Conservation (phyloP, 2,888 invertebrate genomes). For the Allolobophora icterica region DNA sequence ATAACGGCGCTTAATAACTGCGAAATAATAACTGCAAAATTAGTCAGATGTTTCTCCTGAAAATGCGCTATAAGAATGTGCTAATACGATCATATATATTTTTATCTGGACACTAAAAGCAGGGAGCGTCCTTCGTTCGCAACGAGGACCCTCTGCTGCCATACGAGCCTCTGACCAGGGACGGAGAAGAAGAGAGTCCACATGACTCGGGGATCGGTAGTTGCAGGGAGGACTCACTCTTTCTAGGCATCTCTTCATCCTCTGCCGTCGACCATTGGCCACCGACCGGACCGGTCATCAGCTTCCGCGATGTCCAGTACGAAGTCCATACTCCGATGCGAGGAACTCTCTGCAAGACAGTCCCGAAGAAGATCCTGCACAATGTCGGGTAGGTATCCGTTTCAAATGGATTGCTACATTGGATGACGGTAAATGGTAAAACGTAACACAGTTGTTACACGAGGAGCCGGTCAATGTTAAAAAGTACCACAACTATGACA, state of each 20-base stretch:
- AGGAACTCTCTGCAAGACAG: background rate
- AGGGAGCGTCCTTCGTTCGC: background rate
- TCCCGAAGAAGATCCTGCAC: constrained; percentile 36
- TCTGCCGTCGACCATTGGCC: background rate
- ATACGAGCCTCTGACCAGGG: background rate
- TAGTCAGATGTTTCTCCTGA: no score
- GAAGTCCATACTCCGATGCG: constrained; percentile 18
- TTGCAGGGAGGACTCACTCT: background rate
- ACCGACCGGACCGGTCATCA: constrained; percentile 33
- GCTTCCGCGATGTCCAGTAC: constrained; percentile 41
- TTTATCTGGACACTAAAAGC: background rate
- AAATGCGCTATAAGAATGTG: no score
- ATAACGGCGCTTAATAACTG: no score
- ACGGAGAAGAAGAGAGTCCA: background rate
- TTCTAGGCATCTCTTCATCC: background rate
- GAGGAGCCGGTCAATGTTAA: no score
- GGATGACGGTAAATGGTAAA: no score
- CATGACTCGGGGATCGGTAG: constrained; percentile 5
- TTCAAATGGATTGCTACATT: background rate
- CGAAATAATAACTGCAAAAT: no score
- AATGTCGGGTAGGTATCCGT: constrained; percentile 29
- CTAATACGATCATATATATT: background rate
- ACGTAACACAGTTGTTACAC: no score
- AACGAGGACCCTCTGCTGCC: constrained; percentile 5
- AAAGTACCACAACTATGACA: no score